These are phyloP conservation scores for Heliconius himera DNA, from an alignment of 1,140 invertebrate species.

Conservation along the genomic window DNA sequence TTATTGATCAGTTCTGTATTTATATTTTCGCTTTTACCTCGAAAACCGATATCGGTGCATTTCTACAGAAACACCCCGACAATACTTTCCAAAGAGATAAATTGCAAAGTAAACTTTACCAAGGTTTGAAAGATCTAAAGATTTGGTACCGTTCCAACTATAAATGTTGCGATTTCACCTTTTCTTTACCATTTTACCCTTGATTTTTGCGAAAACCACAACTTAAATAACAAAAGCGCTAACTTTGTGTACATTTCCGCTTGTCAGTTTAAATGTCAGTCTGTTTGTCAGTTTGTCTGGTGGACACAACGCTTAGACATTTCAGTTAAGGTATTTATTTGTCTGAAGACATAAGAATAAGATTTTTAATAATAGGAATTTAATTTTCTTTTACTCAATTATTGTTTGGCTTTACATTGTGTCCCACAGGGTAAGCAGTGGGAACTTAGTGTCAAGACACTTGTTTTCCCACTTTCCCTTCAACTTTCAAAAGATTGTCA, in stretches of 20 bases:
- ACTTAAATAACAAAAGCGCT: conserved; percentile 6
- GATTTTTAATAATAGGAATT: too few relatives aligned
- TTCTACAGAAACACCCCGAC: neutral
- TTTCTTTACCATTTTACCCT: conserved; percentile 8
- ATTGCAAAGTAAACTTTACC: conserved; percentile 6
- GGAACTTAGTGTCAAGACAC: too few relatives aligned
- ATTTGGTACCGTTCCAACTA: conserved; percentile 11
- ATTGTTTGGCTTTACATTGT: too few relatives aligned
- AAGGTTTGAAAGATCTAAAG: neutral
- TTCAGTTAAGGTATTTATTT: neutral
- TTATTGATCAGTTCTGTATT: too few relatives aligned
- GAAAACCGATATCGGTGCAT: neutral
- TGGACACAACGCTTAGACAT: neutral
- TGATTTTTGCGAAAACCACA: conserved; percentile 4
- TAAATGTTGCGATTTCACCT: conserved; percentile 13
- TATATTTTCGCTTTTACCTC: too few relatives aligned
- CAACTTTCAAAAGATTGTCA: too few relatives aligned
- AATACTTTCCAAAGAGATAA: conserved; percentile 3
- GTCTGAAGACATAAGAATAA: neutral
- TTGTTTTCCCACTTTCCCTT: too few relatives aligned
- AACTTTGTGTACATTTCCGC: neutral
- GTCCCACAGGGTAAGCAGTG: too few relatives aligned
- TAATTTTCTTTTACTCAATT: too few relatives aligned
- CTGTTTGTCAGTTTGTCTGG: neutral
- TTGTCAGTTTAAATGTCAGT: neutral